Evolutionary conservation across 2,797 vertebrate species (phyloP).

Genomic region (Neopelma chrysocephalum): DNA sequence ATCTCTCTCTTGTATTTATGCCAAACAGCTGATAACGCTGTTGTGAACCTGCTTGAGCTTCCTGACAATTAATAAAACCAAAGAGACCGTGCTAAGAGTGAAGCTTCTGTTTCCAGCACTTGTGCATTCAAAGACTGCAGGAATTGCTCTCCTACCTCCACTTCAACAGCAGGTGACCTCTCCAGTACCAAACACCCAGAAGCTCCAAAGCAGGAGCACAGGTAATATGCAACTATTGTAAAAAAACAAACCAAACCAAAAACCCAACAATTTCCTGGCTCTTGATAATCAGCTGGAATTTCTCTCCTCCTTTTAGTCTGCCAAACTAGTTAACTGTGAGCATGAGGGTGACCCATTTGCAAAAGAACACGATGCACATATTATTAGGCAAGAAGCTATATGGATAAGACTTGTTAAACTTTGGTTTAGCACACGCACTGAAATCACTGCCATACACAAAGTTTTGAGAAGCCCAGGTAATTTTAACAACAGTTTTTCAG

Average conservation of each 20-base stretch:
- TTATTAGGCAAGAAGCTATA: neutral
- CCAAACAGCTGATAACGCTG: neutral
- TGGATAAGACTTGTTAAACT: neutral
- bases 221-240: neutral
- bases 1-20: neutral
- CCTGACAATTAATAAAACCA: neutral
- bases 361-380: rapidly evolving
- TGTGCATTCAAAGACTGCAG: neutral
- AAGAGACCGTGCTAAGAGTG: neutral
- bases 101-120: neutral
- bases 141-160: neutral
- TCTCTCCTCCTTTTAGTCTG: neutral
- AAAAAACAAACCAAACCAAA: neutral
- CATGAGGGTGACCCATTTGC: neutral
- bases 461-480: neutral
- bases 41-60: neutral
- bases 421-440: neutral
- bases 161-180: neutral
- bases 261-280: neutral
- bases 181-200: neutral
- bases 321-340: neutral
- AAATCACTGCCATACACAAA: neutral
- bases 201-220: neutral
- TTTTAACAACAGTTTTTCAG: neutral
- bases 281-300: neutral